Percentiles rank a stretch among this genome's conserved stretches.
These are phyloP conservation scores for Willowsia nigromaculata DNA, from an alignment of 2,888 invertebrate species.

Conservation along the genomic window DNA sequence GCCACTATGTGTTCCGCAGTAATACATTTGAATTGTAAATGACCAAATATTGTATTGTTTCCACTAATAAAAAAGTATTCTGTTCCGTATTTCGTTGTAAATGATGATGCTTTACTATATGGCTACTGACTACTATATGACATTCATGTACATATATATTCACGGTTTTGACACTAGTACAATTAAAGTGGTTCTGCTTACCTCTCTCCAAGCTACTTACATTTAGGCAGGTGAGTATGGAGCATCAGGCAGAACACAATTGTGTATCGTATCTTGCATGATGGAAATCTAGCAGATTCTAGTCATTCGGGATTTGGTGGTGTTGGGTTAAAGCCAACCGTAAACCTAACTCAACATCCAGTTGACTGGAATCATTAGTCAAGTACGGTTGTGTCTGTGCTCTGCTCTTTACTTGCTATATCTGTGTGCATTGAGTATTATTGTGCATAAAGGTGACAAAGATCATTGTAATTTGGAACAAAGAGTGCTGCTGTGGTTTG, in stretches of 20 bases:
- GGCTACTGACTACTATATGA: too few relatives aligned
- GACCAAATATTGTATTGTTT: not conserved
- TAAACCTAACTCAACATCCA: slow-evolving; percentile 67
- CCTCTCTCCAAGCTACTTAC: not conserved
- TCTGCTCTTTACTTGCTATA: not conserved
- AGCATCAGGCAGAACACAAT: not conserved
- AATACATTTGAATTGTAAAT: slow-evolving; percentile 44
- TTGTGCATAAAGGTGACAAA: not conserved
- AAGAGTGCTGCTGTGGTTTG: not conserved
- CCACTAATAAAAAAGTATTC: not conserved
- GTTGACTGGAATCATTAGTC: slow-evolving; percentile 64
- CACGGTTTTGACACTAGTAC: not conserved
- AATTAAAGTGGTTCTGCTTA: not conserved
- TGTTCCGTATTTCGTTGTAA: not conserved
- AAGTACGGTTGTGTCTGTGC: slow-evolving; percentile 41
- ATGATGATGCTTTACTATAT: too few relatives aligned
- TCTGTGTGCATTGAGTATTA: not conserved
- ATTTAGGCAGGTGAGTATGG: not conserved
- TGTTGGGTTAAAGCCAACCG: slow-evolving; percentile 58
- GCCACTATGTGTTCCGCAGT: not conserved
- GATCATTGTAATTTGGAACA: not conserved
- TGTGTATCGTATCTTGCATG: not conserved
- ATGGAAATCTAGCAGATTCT: not conserved
- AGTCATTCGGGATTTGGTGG: slow-evolving; percentile 10
- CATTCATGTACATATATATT: not conserved